Base-by-base conservation (phyloP, 2,888 invertebrate genomes). In the Cyclophora albipunctata region DNA sequence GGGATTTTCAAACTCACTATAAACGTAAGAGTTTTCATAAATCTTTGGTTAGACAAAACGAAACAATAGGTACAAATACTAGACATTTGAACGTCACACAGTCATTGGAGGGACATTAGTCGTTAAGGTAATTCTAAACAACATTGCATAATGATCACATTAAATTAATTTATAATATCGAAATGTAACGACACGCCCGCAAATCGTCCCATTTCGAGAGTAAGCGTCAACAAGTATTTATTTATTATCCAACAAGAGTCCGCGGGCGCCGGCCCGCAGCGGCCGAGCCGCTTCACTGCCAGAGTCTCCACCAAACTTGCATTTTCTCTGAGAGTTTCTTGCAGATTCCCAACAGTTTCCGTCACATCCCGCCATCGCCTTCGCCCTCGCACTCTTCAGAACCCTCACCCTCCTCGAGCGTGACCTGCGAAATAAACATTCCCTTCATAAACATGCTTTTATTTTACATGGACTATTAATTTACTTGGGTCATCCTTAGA, bases 321-420 rank as follows among this genome's bases (percentile, higher is more conserved):
- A 94, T 93, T 90, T 94, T 95, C 90, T 95, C 95, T 89, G 94
- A 92, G 90, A 96, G 92, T 92, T 95, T 95, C 91, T 93, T 94
- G 90, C 94, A 96, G 90, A 95, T 93, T 91, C 95, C 94, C 86
- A 94, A 91, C 90, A 95, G 93, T 93, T 95, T 95, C 95, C 95
- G 95, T 96, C 95, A 96, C 94, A 96, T 96, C 84, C 95, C 95
- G 90, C 88, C 86, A 62, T 87, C 90, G 48, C 84, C 90, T 55
- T 88, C 88, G 7, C 83, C 90, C 57, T 89, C 88, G 73, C 89
- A 90, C 54, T 90, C 90, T 70, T 90, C 90, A 50, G 92, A 92
- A 64, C 92, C 92, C 66, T 95, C 94, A 58, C 95, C 95, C 79
- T 96, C 96, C 83, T 97, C 96, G 73, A 96, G 90, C 57, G 96